Percentiles rank a stretch among this genome's conserved stretches.
Conservation (phyloP, 2,113 vertebrate genomes). For the Pantherophis guttatus region DNA sequence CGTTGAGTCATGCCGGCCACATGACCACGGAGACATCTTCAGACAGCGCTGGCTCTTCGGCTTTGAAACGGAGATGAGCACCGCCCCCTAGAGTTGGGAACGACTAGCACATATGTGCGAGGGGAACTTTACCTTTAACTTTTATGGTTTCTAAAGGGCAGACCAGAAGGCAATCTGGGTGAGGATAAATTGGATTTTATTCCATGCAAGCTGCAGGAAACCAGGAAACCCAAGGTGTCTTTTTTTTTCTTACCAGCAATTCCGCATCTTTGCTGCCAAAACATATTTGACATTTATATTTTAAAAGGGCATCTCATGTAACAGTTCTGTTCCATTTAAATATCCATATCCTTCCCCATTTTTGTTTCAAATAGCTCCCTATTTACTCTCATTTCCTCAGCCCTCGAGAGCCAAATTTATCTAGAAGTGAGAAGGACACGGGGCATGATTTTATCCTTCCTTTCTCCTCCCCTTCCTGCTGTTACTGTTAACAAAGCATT, state of each 20-base stretch:
- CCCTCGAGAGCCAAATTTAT: slow-evolving; percentile 36
- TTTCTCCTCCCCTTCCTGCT: neutral
- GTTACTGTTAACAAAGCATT: slow-evolving; percentile 26
- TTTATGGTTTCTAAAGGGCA: neutral
- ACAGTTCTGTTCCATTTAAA: slow-evolving; percentile 40
- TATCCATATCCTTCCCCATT: slow-evolving; percentile 26
- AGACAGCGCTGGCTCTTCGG: too few species aligned
- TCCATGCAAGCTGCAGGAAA: slow-evolving; percentile 46
- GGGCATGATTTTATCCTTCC: neutral
- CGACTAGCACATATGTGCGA: too few species aligned
- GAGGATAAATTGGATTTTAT: neutral
- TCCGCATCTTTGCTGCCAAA: slow-evolving; percentile 51
- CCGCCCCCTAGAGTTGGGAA: too few species aligned
- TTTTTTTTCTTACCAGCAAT: slow-evolving; percentile 60
- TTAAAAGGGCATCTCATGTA: slow-evolving; percentile 50
- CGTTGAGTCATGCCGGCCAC: too few species aligned
- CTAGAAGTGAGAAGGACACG: slow-evolving; percentile 25
- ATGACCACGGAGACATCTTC: too few species aligned
- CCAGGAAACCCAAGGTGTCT: slow-evolving; percentile 49
- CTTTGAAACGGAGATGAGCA: too few species aligned
- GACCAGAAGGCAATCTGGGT: neutral
- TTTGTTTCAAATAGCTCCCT: slow-evolving; percentile 34
- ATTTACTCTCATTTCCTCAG: slow-evolving; percentile 58
- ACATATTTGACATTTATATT: slow-evolving; percentile 61
- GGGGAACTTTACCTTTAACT: too few species aligned